phyloP scores from a whole-genome alignment of 2,797 vertebrate species.

The Cottoperca gobio region DNA sequence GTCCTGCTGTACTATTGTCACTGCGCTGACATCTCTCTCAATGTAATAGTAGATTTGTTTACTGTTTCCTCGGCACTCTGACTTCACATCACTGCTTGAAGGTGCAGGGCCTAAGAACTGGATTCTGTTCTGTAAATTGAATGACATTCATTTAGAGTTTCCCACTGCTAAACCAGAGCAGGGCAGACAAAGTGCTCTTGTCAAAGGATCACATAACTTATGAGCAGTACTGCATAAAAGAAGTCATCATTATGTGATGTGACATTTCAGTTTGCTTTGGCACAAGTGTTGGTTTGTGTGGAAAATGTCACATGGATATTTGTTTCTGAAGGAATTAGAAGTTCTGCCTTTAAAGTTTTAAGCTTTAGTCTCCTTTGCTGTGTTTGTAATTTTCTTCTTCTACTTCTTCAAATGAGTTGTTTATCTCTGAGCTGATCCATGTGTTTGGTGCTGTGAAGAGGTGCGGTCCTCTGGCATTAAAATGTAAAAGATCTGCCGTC shows the following conservation, averaged over 20 bases:
- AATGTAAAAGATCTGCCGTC: constrained; percentile 36
- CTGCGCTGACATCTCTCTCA: background rate
- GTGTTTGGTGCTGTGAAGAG: constrained; percentile 28
- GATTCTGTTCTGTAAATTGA: background rate
- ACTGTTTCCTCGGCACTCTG: background rate
- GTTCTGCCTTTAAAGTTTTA: background rate
- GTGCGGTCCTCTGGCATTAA: constrained; percentile 57
- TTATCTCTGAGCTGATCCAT: background rate
- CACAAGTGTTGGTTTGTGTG: background rate
- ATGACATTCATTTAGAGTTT: background rate
- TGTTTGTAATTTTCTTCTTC: background rate
- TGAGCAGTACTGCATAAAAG: background rate
- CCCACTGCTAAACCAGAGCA: background rate
- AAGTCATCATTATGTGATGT: background rate
- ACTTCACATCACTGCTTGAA: background rate
- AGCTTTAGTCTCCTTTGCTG: background rate
- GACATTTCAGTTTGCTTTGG: background rate
- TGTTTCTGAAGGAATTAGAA: background rate
- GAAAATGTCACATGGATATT: background rate
- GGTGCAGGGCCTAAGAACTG: background rate
- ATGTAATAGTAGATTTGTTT: constrained; percentile 1
- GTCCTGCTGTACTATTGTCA: constrained; percentile 3
- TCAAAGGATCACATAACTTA: background rate
- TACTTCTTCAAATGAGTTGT: too few species aligned
- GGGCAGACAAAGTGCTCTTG: background rate